These are phyloP conservation scores for Drosophila nr. perissopoda DNA, from an alignment of 2,888 invertebrate species.

Conservation along the genomic window DNA sequence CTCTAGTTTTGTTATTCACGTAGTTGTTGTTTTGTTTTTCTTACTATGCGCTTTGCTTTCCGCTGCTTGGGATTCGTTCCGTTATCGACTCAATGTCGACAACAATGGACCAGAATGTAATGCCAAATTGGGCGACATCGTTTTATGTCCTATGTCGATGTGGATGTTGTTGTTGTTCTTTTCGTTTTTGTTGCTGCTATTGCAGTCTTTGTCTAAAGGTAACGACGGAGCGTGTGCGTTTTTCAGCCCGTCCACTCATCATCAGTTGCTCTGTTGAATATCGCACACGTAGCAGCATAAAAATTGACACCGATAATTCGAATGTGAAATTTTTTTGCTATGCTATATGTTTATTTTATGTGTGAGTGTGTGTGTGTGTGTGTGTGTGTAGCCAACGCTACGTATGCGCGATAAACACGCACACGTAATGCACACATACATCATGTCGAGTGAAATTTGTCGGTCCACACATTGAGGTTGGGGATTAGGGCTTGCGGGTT, in stretches of 20 bases:
- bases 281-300: constrained; percentile 82
- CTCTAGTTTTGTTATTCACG: constrained; percentile 31
- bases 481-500: neutral
- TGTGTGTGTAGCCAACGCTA: constrained; percentile 42
- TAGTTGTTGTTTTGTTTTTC: constrained; percentile 17
- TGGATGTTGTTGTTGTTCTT: constrained; percentile 12
- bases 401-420: constrained; percentile 74
- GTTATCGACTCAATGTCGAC: constrained; percentile 67
- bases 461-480: constrained; percentile 23
- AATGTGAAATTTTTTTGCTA: constrained; percentile 25
- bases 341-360: constrained; percentile 7
- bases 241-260: constrained; percentile 57
- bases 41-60: constrained; percentile 36
- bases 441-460: constrained; percentile 70
- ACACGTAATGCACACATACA: constrained; percentile 69
- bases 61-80: constrained; percentile 60
- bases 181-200: constrained; percentile 20
- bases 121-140: constrained; percentile 77
- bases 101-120: constrained; percentile 72
- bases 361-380: constrained; percentile 13
- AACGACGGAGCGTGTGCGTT: constrained; percentile 23
- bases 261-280: constrained; percentile 76
- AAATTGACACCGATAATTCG: constrained; percentile 80
- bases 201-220: constrained; percentile 61
- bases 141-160: constrained; percentile 48